Evolutionary conservation across 1,140 invertebrate species (phyloP), one percentile per base, ranked within the genome.

Genomic region (Lithobius niger): DNA sequence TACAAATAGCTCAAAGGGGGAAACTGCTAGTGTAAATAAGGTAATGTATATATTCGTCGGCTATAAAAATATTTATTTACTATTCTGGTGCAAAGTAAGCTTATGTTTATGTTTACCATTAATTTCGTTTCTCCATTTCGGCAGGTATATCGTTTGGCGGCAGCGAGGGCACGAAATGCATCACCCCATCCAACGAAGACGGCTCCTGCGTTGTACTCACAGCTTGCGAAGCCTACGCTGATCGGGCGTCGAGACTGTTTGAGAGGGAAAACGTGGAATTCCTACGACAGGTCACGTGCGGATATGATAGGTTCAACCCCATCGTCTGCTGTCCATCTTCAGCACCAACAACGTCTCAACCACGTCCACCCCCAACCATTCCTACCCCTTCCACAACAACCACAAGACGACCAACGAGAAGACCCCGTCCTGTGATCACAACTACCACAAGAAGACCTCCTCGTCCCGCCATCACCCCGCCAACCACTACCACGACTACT

Each of bases 231-330:
- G 10, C 31, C 10, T 36, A 36, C n/a, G 31, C 31, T n/a, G 31
- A 36, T 10, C 31, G 31, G n/a, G 31, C 31, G 10, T 10, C n/a
- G n/a, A 36, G 31, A 36, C 31, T 36, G 31, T n/a, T n/a, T n/a
- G n/a, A n/a, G n/a, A 36, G 31, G 22, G 44, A 47, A 47, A 47
- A 47, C 22, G 19, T 62, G 3, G 62, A 62, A 3, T 78, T 71
- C 59, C 60, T 81, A 15, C 68, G 73, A 10, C 64, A 64, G 36
- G 77, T 75, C 0, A 62, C 76, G 10, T 82, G 80, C 59, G 73
- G 73, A 0, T 78, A 69, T 49, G 67, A 74, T 27, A 71, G 70
- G 18, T 56, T 47, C 2, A 67, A 71, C 54, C 76, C 77, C 16
- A 65, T 72, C 59, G 76, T 79, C 3, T 78, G 77, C 36, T 79